Base-by-base conservation (phyloP, 2,888 invertebrate genomes). In the Gastrophysa polygoni region DNA sequence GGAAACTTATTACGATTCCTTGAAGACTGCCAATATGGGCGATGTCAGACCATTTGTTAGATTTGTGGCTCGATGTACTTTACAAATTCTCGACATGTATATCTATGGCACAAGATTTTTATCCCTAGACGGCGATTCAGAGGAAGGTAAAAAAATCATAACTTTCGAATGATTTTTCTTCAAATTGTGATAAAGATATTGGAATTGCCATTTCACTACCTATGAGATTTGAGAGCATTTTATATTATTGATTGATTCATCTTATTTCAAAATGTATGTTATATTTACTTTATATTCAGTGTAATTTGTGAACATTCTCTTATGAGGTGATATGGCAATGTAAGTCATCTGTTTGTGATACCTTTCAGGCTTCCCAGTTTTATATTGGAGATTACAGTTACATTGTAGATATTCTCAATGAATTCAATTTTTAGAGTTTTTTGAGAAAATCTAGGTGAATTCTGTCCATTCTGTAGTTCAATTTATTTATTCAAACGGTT, bases 31-130 rank as follows among this genome's bases (percentile, higher is more conserved):
- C 0, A 98, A 98, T 77, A 90, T 92, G 72, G 98, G 98, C 0
- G 98, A 98, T 79, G 90, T 97, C 3, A 85, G 97, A 49, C 98
- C 98, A 0, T 98, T 98, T 83, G 91, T 98, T 1, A 88, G 98
- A 68, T 98, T 98, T 80, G 95, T 98, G 73, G 96, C 96, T 0
- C 91, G 93, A 73, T 93, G 93, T 76, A 95, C 96, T 29, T 68
- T 76, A 50, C 77, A 77, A 67, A 77, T 77, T 58, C 68, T 75
- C 56, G 76, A 77, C 58, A 78, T 77, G 77, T 78, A 78, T 52
- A 72, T 77, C 48, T 73, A 75, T 62, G 75, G 76, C 18, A 75
- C 75, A 17, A 64, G 70, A 63, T 70, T 69, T 48, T 68, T 74
- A 55, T 73, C 75, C 17, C 66, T 74, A 59, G 72, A 71, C 60